These are phyloP conservation scores for Brachyhypopomus occidentalis DNA, from an alignment of 2,113 vertebrate species.

Conservation along the genomic window DNA sequence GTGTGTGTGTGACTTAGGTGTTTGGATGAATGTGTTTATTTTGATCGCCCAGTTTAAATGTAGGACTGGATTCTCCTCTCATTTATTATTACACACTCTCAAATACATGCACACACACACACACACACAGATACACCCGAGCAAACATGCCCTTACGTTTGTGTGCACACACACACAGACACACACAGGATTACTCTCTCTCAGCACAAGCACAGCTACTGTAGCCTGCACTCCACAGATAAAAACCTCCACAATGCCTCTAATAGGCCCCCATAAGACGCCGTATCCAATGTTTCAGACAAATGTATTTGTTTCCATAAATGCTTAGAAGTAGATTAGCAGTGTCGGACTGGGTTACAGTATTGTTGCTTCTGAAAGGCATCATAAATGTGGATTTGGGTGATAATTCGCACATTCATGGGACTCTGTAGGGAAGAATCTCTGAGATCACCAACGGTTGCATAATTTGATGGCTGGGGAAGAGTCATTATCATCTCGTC, in stretches of 20 bases:
- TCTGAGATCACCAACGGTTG: constrained; percentile 33
- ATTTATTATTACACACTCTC: constrained; percentile 31
- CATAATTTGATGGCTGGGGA: constrained; percentile 18
- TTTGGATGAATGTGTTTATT: constrained; percentile 46
- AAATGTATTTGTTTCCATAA: constrained; percentile 46
- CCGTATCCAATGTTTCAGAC: constrained; percentile 46
- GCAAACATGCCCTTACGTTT: not conserved
- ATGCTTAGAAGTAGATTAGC: constrained; percentile 47
- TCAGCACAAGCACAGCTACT: constrained; percentile 40
- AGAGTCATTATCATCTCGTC: constrained; percentile 13
- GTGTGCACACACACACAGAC: constrained; percentile 14
- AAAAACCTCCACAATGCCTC: constrained; percentile 52
- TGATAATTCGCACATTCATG: constrained; percentile 50
- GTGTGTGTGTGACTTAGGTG: constrained; percentile 19
- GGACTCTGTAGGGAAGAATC: constrained; percentile 18
- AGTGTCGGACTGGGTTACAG: constrained; percentile 46
- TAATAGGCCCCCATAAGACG: constrained; percentile 48
- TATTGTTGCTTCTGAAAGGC: constrained; percentile 51
- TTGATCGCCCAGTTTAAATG: constrained; percentile 38
- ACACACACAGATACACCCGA: constrained; percentile 10
- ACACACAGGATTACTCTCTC: constrained; percentile 42
- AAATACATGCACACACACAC: not conserved
- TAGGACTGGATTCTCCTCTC: constrained; percentile 29
- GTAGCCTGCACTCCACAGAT: constrained; percentile 54
- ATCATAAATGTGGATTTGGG: constrained; percentile 51